Evolutionary conservation across 2,888 invertebrate species (phyloP).

Genomic region (Agrotis puta): DNA sequence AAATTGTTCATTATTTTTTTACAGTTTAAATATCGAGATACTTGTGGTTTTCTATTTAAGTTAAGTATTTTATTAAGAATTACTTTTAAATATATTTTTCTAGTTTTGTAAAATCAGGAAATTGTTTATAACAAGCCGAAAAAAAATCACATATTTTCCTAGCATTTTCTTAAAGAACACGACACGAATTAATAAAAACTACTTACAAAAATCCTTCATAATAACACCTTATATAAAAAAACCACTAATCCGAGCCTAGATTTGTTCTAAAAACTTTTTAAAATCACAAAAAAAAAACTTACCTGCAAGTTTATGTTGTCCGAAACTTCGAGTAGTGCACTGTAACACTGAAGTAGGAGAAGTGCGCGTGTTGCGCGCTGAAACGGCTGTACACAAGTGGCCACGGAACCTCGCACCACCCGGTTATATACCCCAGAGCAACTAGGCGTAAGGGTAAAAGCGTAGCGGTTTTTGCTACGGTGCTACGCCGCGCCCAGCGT

Average conservation of each 20-base stretch:
- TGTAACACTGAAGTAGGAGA: slow-evolving; percentile 68
- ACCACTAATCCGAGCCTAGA: neutral
- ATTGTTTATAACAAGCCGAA: neutral
- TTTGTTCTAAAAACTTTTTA: neutral
- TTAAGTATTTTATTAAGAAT: neutral
- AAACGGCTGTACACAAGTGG: slow-evolving; percentile 81
- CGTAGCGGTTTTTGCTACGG: slow-evolving; percentile 83
- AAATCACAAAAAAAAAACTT: slow-evolving; percentile 70
- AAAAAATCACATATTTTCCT: neutral
- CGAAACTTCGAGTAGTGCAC: slow-evolving; percentile 72
- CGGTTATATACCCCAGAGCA: slow-evolving; percentile 77
- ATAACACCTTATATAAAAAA: neutral
- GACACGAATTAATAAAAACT: neutral
- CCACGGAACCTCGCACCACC: slow-evolving; percentile 66
- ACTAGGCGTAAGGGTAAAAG: slow-evolving; percentile 59
- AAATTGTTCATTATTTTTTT: neutral
- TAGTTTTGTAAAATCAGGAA: neutral
- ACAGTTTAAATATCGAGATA: neutral
- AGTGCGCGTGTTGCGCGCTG: slow-evolving; percentile 79
- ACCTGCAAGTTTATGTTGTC: slow-evolving; percentile 77
- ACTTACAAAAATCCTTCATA: neutral
- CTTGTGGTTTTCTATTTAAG: no score
- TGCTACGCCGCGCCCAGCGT: slow-evolving; percentile 83
- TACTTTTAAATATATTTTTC: neutral
- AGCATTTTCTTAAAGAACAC: neutral